Percentiles rank a stretch among this genome's conserved stretches.
Evolutionary conservation across 2,113 vertebrate genomes (phyloP).

Genomic region (Miniopterus natalensis): DNA sequence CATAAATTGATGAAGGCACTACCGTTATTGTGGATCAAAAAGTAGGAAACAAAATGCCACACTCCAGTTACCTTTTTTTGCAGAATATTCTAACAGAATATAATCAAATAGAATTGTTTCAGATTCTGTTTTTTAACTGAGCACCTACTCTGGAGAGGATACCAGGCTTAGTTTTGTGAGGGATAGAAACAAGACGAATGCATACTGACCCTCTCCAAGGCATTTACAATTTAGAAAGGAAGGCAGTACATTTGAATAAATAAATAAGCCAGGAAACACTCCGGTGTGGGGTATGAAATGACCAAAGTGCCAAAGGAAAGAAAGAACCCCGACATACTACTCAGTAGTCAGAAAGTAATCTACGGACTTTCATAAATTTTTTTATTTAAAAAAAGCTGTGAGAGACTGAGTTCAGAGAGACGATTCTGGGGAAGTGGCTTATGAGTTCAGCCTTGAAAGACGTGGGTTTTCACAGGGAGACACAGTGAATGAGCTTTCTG

Average conservation of each 20-base stretch:
- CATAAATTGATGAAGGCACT: slow-evolving; percentile 5
- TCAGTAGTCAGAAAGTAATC: not conserved
- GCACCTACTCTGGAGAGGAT: not conserved
- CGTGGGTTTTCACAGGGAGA: not conserved
- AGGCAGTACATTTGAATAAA: not conserved
- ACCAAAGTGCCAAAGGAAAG: not conserved
- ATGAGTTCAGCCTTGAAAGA: not conserved
- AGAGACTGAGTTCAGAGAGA: slow-evolving; percentile 42
- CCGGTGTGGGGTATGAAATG: not conserved
- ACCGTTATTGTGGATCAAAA: not conserved
- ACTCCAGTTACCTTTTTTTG: not conserved
- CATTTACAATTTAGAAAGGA: not conserved
- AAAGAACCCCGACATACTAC: not conserved
- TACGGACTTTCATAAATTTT: not conserved
- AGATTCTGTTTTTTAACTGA: not conserved
- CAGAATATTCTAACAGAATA: not conserved
- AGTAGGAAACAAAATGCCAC: slow-evolving; percentile 1
- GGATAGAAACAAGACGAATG: not conserved
- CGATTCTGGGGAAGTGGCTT: not conserved
- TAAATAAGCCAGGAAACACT: not conserved
- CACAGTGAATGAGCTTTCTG: not conserved
- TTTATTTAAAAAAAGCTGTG: not conserved
- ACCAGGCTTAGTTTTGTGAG: not conserved
- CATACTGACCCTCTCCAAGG: not conserved
- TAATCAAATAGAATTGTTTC: slow-evolving; percentile 10